These are phyloP conservation scores for Eunapius fragilis DNA, from an alignment of 37 sponge, comb jelly and placozoan genomes.

Conservation along the genomic window DNA sequence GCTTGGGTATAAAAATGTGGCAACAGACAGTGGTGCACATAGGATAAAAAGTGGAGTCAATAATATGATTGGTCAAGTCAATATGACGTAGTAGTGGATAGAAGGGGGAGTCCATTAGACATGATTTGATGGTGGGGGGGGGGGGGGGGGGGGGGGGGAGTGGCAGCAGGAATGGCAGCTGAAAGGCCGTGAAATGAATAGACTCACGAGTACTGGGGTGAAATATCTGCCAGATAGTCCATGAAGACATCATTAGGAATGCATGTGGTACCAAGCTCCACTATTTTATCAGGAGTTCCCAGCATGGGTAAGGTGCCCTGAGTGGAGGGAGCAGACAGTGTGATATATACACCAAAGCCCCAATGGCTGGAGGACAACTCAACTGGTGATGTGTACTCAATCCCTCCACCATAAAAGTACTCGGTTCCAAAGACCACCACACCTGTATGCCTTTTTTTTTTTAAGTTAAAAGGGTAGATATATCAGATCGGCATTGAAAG, in stretches of 20 bases:
- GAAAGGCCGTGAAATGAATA: background rate
- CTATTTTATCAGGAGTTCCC: conserved; percentile 78
- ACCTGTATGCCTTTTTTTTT: conserved; percentile 90
- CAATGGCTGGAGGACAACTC: background rate
- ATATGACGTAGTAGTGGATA: background rate
- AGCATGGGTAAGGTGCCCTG: conserved; percentile 30
- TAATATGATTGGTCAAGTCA: too few species aligned
- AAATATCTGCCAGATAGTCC: conserved; percentile 73
- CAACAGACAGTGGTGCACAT: background rate
- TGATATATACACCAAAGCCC: background rate
- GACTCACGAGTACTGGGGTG: conserved; percentile 60
- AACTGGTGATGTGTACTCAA: conserved; percentile 85
- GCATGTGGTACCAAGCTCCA: conserved; percentile 79
- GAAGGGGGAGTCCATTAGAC: background rate
- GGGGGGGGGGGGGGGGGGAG: too few species aligned
- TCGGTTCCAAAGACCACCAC: conserved; percentile 94
- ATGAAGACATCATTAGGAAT: conserved; percentile 74
- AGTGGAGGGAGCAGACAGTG: conserved; percentile 6
- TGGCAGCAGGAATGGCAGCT: too few species aligned
- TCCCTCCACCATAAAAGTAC: conserved; percentile 95
- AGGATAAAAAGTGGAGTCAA: too few species aligned
- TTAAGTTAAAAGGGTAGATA: background rate
- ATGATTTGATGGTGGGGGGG: background rate
- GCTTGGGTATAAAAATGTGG: background rate
- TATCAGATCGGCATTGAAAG: background rate